These are phyloP conservation scores for Triops longicaudatus DNA, from an alignment of 1,140 invertebrate genomes.

Conservation along the genomic window DNA sequence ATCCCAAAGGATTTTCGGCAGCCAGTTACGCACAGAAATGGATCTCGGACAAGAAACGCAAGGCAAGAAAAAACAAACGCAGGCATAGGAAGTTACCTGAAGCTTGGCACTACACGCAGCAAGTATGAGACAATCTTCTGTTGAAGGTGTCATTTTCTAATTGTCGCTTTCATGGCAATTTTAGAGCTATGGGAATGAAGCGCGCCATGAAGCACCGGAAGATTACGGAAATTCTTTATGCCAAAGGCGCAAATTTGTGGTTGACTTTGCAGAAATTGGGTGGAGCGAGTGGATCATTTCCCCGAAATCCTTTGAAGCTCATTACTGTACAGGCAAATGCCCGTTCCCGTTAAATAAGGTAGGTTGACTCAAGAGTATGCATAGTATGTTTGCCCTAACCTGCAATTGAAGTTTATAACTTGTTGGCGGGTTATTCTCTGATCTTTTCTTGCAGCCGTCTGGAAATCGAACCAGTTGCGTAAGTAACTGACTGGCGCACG, in stretches of 20 bases:
- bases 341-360: slow-evolving; percentile 45
- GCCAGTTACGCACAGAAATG: background rate
- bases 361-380: background rate
- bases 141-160: background rate
- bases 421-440: background rate
- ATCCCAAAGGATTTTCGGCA: background rate
- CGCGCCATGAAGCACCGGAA: slow-evolving; percentile 21
- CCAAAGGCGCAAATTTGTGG: slow-evolving; percentile 42
- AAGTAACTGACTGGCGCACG: background rate
- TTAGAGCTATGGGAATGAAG: slow-evolving; percentile 27
- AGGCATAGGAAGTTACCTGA: slow-evolving; percentile 22
- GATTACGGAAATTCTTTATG: slow-evolving; percentile 35
- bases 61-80: slow-evolving; percentile 20
- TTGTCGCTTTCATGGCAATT: background rate
- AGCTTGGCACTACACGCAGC: slow-evolving; percentile 26
- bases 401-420: background rate
- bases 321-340: slow-evolving; percentile 55
- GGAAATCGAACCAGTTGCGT: slow-evolving; percentile 8
- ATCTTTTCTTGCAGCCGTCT: background rate
- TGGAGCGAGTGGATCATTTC: slow-evolving; percentile 54
- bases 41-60: background rate
- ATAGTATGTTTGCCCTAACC: background rate
- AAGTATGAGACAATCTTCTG: slow-evolving; percentile 16
- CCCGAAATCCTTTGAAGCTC: slow-evolving; percentile 55
- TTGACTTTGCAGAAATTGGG: slow-evolving; percentile 56